Evolutionary conservation across 2,888 invertebrate genomes (phyloP).

Genomic region (Nomada ferruginata): DNA sequence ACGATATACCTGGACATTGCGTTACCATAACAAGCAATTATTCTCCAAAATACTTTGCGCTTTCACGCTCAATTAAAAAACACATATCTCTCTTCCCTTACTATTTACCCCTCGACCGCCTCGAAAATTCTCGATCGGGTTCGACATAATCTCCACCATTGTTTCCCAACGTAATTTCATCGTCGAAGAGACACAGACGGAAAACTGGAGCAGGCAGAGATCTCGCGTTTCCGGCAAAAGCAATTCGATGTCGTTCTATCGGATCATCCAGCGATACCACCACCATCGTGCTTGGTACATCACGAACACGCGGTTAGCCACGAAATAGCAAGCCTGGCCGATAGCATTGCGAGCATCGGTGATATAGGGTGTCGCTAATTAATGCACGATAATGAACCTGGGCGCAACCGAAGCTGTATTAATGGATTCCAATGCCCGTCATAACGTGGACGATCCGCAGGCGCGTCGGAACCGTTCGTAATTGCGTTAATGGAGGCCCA

Average conservation of each 20-base stretch:
- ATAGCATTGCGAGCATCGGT: conserved; percentile 69
- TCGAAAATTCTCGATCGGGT: too few relatives aligned
- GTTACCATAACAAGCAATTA: not conserved
- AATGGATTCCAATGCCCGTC: conserved; percentile 80
- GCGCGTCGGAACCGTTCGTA: conserved; percentile 67
- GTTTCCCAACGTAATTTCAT: not conserved
- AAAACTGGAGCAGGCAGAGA: conserved; percentile 38
- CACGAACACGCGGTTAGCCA: conserved; percentile 73
- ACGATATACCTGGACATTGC: not conserved
- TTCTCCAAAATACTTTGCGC: not conserved
- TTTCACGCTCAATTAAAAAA: too few relatives aligned
- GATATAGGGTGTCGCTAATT: conserved; percentile 80
- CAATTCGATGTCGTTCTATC: conserved; percentile 53
- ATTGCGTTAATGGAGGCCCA: conserved; percentile 72
- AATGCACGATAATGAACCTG: conserved; percentile 82
- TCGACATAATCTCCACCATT: too few relatives aligned
- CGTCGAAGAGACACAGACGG: not conserved
- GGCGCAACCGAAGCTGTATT: conserved; percentile 76
- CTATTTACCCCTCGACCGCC: too few relatives aligned
- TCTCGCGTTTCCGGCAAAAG: conserved; percentile 52
- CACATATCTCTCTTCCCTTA: too few relatives aligned
- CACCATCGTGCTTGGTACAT: conserved; percentile 52
- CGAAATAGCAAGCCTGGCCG: conserved; percentile 74
- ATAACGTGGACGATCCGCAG: conserved; percentile 68
- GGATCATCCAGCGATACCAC: conserved; percentile 51